These are phyloP conservation scores for Clarias batrachus DNA, from an alignment of 2,113 vertebrate species.

Conservation along the genomic window DNA sequence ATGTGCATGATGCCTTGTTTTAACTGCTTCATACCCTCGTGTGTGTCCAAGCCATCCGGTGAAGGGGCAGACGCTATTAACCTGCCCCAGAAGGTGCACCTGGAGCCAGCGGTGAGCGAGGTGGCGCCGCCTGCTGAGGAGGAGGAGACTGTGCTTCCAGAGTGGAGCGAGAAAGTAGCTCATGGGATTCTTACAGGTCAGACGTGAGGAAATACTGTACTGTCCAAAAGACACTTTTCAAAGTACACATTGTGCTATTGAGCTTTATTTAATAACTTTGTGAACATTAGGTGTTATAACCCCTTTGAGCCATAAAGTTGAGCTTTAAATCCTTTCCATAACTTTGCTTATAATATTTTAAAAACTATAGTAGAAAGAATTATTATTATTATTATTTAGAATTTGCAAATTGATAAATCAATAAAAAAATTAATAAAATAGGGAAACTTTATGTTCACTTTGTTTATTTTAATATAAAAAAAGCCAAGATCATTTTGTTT, in stretches of 20 bases:
- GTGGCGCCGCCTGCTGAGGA: conserved; percentile 55
- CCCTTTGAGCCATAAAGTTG: too few species aligned
- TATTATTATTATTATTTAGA: too few species aligned
- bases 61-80: conserved; percentile 77
- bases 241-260: neutral
- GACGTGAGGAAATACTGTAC: neutral
- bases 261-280: neutral
- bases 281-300: too few species aligned
- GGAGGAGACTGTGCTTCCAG: conserved; percentile 74
- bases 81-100: conserved; percentile 83
- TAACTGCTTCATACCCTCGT: conserved; percentile 31
- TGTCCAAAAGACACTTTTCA: neutral
- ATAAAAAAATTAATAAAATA: too few species aligned
- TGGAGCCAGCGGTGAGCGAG: conserved; percentile 66
- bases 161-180: conserved; percentile 96
- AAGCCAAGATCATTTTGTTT: neutral
- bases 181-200: conserved; percentile 91
- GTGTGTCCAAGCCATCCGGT: conserved; percentile 73
- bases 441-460: too few species aligned
- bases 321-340: too few species aligned
- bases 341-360: too few species aligned
- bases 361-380: too few species aligned
- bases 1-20: conserved; percentile 28
- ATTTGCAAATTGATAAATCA: too few species aligned
- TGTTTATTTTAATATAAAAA: too few species aligned